A percentile compares a stretch with the other conserved stretches of the same genome.
Conservation (phyloP, 1,140 invertebrate species). For the Tetraneura akinire region DNA sequence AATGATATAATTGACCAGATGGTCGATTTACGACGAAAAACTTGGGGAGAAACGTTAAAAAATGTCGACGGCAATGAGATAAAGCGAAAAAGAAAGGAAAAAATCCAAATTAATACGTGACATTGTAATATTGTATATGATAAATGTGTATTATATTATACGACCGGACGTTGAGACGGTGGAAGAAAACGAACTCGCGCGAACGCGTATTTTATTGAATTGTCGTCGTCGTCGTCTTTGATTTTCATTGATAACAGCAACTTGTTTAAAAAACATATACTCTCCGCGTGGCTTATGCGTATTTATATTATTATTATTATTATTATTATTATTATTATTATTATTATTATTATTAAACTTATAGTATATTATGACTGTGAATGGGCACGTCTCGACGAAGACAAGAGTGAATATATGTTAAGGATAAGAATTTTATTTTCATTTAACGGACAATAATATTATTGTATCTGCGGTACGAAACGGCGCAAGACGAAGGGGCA, state of each 20-base stretch:
- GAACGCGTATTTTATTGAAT: slow-evolving; percentile 10
- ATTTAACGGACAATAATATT: too few relatives aligned
- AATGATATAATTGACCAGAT: slow-evolving; percentile 35
- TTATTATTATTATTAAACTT: too few relatives aligned
- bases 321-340: too few relatives aligned
- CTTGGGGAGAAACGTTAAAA: slow-evolving; percentile 29
- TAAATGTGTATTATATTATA: neutral
- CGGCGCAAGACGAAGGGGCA: too few relatives aligned
- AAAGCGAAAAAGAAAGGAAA: slow-evolving; percentile 8
- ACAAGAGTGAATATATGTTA: neutral
- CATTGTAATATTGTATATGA: slow-evolving; percentile 6
- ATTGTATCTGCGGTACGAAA: too few relatives aligned
- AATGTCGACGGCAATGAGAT: slow-evolving; percentile 1
- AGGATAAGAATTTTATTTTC: too few relatives aligned
- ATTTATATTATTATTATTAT: too few relatives aligned
- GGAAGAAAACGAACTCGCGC: slow-evolving; percentile 1
- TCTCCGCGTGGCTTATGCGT: neutral
- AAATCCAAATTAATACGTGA: neutral
- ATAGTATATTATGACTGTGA: neutral
- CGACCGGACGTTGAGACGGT: neutral
- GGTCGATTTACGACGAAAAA: slow-evolving; percentile 11
- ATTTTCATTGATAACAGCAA: slow-evolving; percentile 48
- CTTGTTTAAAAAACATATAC: neutral
- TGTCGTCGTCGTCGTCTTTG: neutral
- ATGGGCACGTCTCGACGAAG: neutral